Conservation (phyloP, 2,888 invertebrate genomes). For the Maniola hyperantus region DNA sequence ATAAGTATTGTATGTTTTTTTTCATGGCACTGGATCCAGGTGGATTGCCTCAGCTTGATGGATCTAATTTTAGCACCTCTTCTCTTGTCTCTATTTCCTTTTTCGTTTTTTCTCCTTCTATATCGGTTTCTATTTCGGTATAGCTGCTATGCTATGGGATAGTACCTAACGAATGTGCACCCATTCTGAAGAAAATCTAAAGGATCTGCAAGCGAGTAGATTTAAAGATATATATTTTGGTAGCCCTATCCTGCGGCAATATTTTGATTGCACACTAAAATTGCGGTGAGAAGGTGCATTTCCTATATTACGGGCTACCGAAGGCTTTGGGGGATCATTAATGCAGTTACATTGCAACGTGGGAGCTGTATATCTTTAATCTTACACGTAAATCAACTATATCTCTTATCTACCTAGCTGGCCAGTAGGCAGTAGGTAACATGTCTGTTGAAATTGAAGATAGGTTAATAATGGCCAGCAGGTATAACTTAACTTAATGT, state of each 20-base stretch:
- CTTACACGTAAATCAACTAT: not conserved
- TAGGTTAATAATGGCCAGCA: not conserved
- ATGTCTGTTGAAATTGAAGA: not conserved
- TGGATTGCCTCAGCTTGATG: no score
- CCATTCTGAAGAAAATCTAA: no score
- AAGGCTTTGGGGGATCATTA: slow-evolving; percentile 26
- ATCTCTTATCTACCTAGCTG: not conserved
- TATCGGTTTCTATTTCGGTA: no score
- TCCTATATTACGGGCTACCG: slow-evolving; percentile 11
- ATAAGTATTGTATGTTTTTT: no score
- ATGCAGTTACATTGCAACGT: not conserved
- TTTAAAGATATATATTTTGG: not conserved
- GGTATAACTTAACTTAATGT: no score
- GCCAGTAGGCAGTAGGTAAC: not conserved
- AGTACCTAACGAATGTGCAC: no score
- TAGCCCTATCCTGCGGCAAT: slow-evolving; percentile 10
- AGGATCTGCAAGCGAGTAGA: not conserved
- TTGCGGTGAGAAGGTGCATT: slow-evolving; percentile 16
- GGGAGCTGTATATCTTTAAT: not conserved
- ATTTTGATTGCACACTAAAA: slow-evolving; percentile 31
- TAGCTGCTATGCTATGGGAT: no score
- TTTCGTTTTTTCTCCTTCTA: no score
- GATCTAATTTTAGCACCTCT: no score
- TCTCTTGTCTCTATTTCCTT: no score
- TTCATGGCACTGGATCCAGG: no score